phyloP scores from a whole-genome alignment of 2,888 invertebrate genomes.

The Lepidocyrtinus sp. region DNA sequence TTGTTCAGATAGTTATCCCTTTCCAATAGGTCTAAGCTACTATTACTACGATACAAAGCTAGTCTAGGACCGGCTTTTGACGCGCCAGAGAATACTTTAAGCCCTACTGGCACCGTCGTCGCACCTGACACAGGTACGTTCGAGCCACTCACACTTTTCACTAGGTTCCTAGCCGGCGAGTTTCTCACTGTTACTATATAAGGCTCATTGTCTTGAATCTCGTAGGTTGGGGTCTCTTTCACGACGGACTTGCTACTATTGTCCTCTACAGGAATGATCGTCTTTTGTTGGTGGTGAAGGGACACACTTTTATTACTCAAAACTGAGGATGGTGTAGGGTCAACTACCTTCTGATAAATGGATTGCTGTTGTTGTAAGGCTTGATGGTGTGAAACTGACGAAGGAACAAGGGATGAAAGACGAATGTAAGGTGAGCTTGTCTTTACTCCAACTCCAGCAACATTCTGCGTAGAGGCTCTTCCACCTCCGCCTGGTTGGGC shows the following conservation, averaged over 20 bases:
- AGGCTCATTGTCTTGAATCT: conserved; percentile 64
- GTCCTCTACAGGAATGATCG: conserved; percentile 28
- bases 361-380: conserved; percentile 31
- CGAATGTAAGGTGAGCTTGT: conserved; percentile 49
- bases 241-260: conserved; percentile 23
- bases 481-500: conserved; percentile 21
- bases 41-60: conserved; percentile 85
- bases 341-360: conserved; percentile 58
- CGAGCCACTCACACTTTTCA: conserved; percentile 66
- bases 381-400: conserved; percentile 37
- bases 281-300: conserved; percentile 33
- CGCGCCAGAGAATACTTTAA: conserved; percentile 54
- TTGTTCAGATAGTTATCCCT: conserved; percentile 72
- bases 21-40: conserved; percentile 85
- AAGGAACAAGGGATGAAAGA: conserved; percentile 47
- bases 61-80: conserved; percentile 66
- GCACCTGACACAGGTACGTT: conserved; percentile 45
- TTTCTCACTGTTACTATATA: conserved; percentile 68
- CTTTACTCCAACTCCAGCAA: conserved; percentile 12
- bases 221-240: conserved; percentile 46
- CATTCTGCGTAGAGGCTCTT: conserved; percentile 34
- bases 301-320: conserved; percentile 38
- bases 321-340: conserved; percentile 32
- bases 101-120: conserved; percentile 35
- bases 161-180: conserved; percentile 66